phyloP scores from a whole-genome alignment of 1,140 invertebrate genomes.

The Drosophila willistoni region DNA sequence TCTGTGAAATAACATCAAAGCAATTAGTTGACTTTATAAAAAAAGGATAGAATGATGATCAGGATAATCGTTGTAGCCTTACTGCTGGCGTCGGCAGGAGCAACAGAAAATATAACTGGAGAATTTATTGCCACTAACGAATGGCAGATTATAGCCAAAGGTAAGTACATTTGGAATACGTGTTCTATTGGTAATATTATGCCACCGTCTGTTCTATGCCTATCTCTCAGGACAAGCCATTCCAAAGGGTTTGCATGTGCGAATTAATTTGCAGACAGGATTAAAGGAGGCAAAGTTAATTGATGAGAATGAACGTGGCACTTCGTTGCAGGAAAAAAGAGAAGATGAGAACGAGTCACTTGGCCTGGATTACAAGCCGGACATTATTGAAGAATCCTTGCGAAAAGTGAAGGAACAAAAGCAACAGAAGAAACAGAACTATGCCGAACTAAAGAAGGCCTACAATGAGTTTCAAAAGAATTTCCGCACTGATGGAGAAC shows the following conservation, averaged over 20 bases:
- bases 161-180: slow-evolving; percentile 24
- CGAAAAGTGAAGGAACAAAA: slow-evolving; percentile 63
- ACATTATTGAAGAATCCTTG: slow-evolving; percentile 73
- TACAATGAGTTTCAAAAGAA: slow-evolving; percentile 84
- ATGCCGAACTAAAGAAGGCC: slow-evolving; percentile 88
- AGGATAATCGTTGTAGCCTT: slow-evolving; percentile 12
- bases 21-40: not conserved
- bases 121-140: slow-evolving; percentile 85
- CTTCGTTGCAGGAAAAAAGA: slow-evolving; percentile 54
- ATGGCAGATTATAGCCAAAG: slow-evolving; percentile 78
- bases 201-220: not conserved
- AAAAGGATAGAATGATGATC: slow-evolving; percentile 4
- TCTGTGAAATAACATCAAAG: slow-evolving; percentile 14
- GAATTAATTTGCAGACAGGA: slow-evolving; percentile 90
- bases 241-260: slow-evolving; percentile 89
- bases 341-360: slow-evolving; percentile 32
- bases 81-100: slow-evolving; percentile 15
- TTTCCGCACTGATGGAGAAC: slow-evolving; percentile 88
- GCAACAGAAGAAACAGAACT: slow-evolving; percentile 78
- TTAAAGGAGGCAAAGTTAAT: slow-evolving; percentile 89
- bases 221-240: slow-evolving; percentile 86
- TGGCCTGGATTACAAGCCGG: slow-evolving; percentile 57
- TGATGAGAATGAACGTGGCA: slow-evolving; percentile 82
- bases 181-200: slow-evolving; percentile 27
- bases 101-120: slow-evolving; percentile 46